A percentile compares a stretch with the other conserved stretches of the same genome.
Conservation (phyloP, 2,888 invertebrate species). For the Cosmia trapezina region DNA sequence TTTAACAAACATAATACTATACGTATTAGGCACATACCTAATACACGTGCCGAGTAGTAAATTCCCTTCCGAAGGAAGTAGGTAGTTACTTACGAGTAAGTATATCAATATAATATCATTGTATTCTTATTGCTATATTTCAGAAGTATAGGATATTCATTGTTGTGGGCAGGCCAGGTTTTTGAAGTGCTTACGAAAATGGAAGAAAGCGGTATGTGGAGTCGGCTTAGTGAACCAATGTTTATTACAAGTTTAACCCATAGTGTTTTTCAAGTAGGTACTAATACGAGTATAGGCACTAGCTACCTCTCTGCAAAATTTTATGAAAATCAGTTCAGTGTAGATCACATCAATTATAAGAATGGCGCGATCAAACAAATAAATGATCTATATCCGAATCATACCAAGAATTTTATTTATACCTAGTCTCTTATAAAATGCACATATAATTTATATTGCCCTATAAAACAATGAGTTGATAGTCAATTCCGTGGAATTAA, state of each 20-base stretch:
- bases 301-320: not conserved
- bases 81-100: not conserved
- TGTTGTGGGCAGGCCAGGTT: too few relatives aligned
- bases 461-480: conserved; percentile 28
- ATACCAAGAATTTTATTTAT: conserved; percentile 17
- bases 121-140: conserved; percentile 22
- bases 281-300: not conserved
- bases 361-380: not conserved
- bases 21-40: not conserved
- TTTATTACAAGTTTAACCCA: not conserved
- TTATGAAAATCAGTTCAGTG: not conserved
- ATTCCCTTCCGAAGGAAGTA: conserved; percentile 1
- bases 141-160: conserved; percentile 1
- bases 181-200: conserved; percentile 1
- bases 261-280: not conserved
- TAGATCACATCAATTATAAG: not conserved
- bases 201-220: too few relatives aligned
- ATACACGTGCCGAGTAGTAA: conserved; percentile 8
- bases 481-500: conserved; percentile 11
- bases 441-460: not conserved
- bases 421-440: not conserved
- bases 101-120: conserved; percentile 1
- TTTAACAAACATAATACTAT: not conserved
- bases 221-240: not conserved
- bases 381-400: not conserved